Evolutionary conservation across 2,888 invertebrate species (phyloP), one percentile per base, ranked within the genome.

Genomic region (Drosophila phalerata): DNA sequence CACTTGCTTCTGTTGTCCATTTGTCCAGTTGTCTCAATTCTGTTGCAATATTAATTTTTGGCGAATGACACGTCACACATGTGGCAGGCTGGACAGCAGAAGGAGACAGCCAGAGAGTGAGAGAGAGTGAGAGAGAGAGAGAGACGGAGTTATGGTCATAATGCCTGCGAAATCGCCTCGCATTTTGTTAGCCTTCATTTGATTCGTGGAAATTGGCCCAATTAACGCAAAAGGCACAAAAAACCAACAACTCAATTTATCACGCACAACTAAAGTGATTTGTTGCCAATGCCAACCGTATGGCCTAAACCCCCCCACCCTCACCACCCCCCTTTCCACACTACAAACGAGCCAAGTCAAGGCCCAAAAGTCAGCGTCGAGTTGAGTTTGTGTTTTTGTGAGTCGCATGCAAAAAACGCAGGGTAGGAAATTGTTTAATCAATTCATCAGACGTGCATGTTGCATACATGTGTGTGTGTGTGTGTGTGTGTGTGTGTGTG

Each of bases 251-350:
- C 88, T 89, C 88, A 88, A 89, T 87, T 89, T 87, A 87, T 89
- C 86, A 88, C 90, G 86, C 86, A 89, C 88, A 86, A 88, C 86
- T 87, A 89, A 87, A 87, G 85, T 87, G 86, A 87, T 87, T 87
- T 87, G 86, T 87, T 87, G 86, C 89, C 86, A 89, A 86, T 88
- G 86, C 88, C 89, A 89, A 87, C 89, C 71, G 60, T 56, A 61
- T 47, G 48, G 22, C 48, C 19, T 15, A 0, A 3, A 13, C n/a
- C 40, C 13, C 40, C 17, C 3, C 15, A 17, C n/a, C 45, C 11
- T 22, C 5, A 9, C 28, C 5, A 9, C 11, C 13, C 19, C 19
- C 40, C 30, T 30, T 28, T 3, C 22, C 22, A 43, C 42, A 32
- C 15, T 30, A 32, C 28, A 28, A 30, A 8, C 2, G 5, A 51